Percentiles rank a stretch among this genome's conserved stretches.
These are phyloP conservation scores for Sturmia bella DNA, from an alignment of 2,888 invertebrate genomes.

Conservation along the genomic window DNA sequence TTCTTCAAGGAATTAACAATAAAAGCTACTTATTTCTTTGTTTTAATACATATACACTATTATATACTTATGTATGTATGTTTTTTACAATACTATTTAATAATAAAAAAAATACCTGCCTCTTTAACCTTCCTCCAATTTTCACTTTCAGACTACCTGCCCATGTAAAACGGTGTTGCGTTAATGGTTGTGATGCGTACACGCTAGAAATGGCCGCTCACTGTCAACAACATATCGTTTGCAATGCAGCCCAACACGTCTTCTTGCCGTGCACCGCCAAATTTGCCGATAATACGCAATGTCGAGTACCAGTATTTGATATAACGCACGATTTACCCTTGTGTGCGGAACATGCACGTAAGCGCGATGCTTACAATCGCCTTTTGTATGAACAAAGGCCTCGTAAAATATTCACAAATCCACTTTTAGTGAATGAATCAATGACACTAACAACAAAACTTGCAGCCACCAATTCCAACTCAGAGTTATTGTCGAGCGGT, in stretches of 20 bases:
- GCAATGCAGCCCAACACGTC: slow-evolving; percentile 91
- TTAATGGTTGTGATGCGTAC: slow-evolving; percentile 76
- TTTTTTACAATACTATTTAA: neutral
- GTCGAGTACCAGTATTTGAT: slow-evolving; percentile 90
- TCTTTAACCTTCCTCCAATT: neutral
- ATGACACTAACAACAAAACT: slow-evolving; percentile 39
- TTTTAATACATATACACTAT: too few relatives aligned
- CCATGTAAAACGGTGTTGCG: slow-evolving; percentile 77
- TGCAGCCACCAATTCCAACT: slow-evolving; percentile 20
- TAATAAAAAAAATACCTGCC: neutral
- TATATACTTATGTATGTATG: too few relatives aligned
- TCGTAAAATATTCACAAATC: slow-evolving; percentile 82
- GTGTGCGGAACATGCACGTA: slow-evolving; percentile 92
- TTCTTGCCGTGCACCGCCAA: slow-evolving; percentile 91
- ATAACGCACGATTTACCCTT: slow-evolving; percentile 90
- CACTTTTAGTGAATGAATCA: slow-evolving; percentile 77
- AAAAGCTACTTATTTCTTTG: too few relatives aligned
- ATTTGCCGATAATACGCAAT: slow-evolving; percentile 89
- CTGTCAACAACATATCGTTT: slow-evolving; percentile 92
- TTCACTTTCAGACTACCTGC: slow-evolving; percentile 52
- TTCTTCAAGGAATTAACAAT: too few relatives aligned
- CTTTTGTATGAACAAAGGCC: slow-evolving; percentile 85
- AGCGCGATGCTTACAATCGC: slow-evolving; percentile 91
- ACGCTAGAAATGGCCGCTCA: slow-evolving; percentile 85
- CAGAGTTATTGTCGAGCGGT: neutral